phyloP scores from a whole-genome alignment of 2,113 vertebrate species.

The Daphoenositta chrysoptera region DNA sequence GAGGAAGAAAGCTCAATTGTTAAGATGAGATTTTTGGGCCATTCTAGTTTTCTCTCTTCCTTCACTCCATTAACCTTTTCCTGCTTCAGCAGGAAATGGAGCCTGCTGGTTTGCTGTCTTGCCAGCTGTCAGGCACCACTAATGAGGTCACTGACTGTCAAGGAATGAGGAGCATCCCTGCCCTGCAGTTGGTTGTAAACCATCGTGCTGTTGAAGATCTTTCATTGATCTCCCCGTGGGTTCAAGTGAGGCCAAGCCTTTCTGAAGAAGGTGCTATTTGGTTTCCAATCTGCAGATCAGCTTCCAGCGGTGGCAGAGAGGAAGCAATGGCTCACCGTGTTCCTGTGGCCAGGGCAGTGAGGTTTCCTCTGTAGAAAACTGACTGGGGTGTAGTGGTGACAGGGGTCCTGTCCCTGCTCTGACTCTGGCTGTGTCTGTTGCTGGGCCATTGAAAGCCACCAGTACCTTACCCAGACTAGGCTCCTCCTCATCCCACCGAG shows the following conservation, averaged over 20 bases:
- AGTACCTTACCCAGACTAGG: not conserved
- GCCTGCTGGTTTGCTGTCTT: not conserved
- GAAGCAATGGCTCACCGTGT: not conserved
- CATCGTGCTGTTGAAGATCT: not conserved
- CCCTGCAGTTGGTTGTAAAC: not conserved
- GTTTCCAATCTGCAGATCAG: not conserved
- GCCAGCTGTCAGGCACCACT: not conserved
- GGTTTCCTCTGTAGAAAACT: not conserved
- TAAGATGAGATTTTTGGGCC: not conserved
- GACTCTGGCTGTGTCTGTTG: not conserved
- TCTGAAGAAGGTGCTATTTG: not conserved
- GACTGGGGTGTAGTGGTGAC: not conserved
- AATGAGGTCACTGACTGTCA: not conserved
- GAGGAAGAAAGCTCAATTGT: not conserved
- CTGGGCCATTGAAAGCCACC: not conserved
- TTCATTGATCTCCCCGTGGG: not conserved
- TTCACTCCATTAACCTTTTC: not conserved
- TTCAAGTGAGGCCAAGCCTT: not conserved
- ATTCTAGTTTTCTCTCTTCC: not conserved
- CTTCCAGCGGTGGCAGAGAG: not conserved
- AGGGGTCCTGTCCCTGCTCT: not conserved
- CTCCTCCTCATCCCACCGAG: not conserved
- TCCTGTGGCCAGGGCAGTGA: not conserved
- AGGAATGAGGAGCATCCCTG: not conserved
- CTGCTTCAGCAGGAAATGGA: not conserved